Percentiles rank a stretch among this genome's conserved stretches.
Evolutionary conservation across 2,797 vertebrate genomes (phyloP).

Genomic region (Coregonus sp.): DNA sequence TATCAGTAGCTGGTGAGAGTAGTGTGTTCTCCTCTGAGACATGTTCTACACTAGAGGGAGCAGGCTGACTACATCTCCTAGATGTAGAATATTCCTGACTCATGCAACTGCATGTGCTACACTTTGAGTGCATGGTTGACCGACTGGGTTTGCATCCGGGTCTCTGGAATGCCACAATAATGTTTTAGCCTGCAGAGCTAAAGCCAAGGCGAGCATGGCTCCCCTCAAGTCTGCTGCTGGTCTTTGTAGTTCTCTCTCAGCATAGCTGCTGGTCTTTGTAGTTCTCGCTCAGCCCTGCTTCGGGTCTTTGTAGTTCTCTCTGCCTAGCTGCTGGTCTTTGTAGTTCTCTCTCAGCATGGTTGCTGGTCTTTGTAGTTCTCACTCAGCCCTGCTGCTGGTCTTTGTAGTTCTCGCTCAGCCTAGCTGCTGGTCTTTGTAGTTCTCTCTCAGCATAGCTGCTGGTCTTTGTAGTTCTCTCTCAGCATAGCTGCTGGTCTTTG

Average conservation of each 20-base stretch:
- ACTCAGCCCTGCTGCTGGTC: background rate
- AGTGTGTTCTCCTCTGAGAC: too few species aligned
- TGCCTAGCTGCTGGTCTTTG: background rate
- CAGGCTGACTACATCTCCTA: too few species aligned
- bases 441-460: slow-evolving; percentile 53
- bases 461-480: slow-evolving; percentile 63
- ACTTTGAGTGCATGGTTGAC: too few species aligned
- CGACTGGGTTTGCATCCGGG: too few species aligned
- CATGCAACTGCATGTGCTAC: too few species aligned
- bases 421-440: slow-evolving; percentile 66
- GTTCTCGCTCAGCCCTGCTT: background rate
- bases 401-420: slow-evolving; percentile 36
- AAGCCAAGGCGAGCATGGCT: too few species aligned
- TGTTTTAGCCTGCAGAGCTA: too few species aligned
- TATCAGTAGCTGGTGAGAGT: background rate
- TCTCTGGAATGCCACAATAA: too few species aligned
- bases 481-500: slow-evolving; percentile 68
- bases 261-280: background rate
- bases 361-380: background rate
- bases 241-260: background rate
- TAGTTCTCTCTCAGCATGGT: background rate
- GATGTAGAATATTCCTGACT: too few species aligned
- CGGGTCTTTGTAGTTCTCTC: background rate
- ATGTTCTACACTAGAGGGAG: too few species aligned
- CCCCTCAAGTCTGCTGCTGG: background rate